Evolutionary conservation across 2,113 vertebrate genomes (phyloP).

Genomic region (Seriola dumerili): DNA sequence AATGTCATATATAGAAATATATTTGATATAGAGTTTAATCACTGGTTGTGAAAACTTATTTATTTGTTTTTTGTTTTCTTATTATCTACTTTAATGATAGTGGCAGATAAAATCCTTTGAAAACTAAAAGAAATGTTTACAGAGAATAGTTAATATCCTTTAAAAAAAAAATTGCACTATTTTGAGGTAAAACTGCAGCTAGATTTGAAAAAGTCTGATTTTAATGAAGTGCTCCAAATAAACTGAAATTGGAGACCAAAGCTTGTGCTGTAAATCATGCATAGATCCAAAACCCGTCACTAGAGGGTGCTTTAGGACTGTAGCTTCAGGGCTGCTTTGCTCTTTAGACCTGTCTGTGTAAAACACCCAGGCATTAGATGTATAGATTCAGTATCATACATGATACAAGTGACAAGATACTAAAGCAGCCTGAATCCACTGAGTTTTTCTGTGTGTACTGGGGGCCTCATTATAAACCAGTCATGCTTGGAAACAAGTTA

Average conservation of each 20-base stretch:
- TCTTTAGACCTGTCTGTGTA: not conserved
- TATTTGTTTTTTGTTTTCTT: not conserved
- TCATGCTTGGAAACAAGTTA: constrained; percentile 19
- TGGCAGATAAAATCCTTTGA: not conserved
- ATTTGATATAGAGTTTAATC: not conserved
- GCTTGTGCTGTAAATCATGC: not conserved
- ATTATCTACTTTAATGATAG: not conserved
- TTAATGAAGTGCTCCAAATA: constrained; percentile 4
- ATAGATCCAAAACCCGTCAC: constrained; percentile 33
- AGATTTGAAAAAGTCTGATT: not conserved
- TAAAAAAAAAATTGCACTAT: not conserved
- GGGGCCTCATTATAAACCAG: constrained; percentile 19
- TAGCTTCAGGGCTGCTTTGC: constrained; percentile 12
- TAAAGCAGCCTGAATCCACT: not conserved
- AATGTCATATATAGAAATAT: not conserved
- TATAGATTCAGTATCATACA: not conserved
- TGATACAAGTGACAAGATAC: not conserved
- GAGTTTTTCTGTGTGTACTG: constrained; percentile 9
- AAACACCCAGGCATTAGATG: constrained; percentile 12
- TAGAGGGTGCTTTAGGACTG: constrained; percentile 66
- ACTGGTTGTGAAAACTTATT: not conserved
- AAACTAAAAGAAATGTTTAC: not conserved
- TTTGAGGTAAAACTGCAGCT: constrained; percentile 10
- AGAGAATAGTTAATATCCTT: not conserved
- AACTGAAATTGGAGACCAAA: not conserved